These are phyloP conservation scores for Fundulus diaphanus DNA, from an alignment of 2,797 vertebrate genomes.

Conservation along the genomic window DNA sequence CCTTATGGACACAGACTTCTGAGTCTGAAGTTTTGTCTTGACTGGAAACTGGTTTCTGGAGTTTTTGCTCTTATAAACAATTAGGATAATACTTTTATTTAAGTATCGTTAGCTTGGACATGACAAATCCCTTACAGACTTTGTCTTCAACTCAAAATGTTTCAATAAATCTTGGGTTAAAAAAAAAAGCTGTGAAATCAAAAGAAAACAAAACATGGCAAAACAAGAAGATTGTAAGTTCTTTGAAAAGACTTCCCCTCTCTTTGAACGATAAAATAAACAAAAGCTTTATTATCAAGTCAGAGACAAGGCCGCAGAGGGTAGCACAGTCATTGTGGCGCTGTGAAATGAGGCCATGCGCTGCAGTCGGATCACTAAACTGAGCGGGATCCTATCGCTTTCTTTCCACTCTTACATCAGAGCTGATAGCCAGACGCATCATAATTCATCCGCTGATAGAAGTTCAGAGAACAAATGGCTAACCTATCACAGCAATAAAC, in stretches of 20 bases:
- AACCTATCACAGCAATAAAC: constrained; percentile 55
- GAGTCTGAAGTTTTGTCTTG: neutral
- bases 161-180: constrained; percentile 6
- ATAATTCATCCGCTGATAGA: constrained; percentile 45
- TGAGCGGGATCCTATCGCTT: constrained; percentile 2
- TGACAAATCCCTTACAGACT: neutral
- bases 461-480: constrained; percentile 33
- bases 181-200: constrained; percentile 1
- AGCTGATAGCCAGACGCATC: constrained; percentile 12
- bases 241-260: constrained; percentile 28
- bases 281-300: constrained; percentile 41
- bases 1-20: neutral
- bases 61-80: neutral
- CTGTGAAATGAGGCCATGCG: constrained; percentile 3
- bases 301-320: constrained; percentile 30
- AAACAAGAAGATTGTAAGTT: neutral
- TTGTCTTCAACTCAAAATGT: neutral
- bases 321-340: constrained; percentile 24
- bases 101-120: neutral
- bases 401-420: constrained; percentile 29
- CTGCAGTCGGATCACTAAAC: constrained; percentile 12
- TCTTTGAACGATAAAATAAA: constrained; percentile 50
- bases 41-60: neutral
- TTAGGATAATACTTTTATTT: neutral
- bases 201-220: neutral